A percentile compares a stretch with the other conserved stretches of the same genome.
Conservation (phyloP, 1,140 invertebrate genomes). For the Chironomus striatipennis region DNA sequence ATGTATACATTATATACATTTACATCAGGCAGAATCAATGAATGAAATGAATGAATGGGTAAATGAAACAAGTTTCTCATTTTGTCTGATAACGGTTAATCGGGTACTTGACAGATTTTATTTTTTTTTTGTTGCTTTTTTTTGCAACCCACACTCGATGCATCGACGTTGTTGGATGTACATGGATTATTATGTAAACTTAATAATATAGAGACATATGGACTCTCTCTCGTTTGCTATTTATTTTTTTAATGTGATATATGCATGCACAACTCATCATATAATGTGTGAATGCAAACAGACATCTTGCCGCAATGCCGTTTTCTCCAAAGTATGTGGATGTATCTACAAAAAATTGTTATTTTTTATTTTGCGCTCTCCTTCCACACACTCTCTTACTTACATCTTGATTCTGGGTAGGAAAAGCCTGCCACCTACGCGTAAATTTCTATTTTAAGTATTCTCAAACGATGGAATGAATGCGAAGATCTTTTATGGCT, state of each 20-base stretch:
- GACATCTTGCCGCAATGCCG: background rate
- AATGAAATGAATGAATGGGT: constrained; percentile 18
- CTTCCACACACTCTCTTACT: no score
- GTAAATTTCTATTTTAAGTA: constrained; percentile 4
- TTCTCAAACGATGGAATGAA: background rate
- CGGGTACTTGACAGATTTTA: background rate
- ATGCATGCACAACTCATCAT: no score
- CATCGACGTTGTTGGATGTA: no score
- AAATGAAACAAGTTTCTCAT: background rate
- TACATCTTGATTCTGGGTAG: background rate
- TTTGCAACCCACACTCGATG: background rate
- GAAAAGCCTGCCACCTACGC: constrained; percentile 10
- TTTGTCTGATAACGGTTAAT: constrained; percentile 13
- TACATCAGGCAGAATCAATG: background rate
- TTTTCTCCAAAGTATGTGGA: no score
- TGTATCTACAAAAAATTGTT: no score
- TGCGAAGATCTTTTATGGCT: background rate
- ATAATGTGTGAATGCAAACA: background rate
- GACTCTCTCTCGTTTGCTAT: no score
- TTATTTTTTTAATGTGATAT: no score
- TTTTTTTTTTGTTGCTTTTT: background rate
- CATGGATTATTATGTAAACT: background rate
- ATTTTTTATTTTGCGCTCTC: background rate
- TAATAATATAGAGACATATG: no score
- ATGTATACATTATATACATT: no score